Conservation (phyloP, 2,797 vertebrate species). For the Serranus cabrilla region DNA sequence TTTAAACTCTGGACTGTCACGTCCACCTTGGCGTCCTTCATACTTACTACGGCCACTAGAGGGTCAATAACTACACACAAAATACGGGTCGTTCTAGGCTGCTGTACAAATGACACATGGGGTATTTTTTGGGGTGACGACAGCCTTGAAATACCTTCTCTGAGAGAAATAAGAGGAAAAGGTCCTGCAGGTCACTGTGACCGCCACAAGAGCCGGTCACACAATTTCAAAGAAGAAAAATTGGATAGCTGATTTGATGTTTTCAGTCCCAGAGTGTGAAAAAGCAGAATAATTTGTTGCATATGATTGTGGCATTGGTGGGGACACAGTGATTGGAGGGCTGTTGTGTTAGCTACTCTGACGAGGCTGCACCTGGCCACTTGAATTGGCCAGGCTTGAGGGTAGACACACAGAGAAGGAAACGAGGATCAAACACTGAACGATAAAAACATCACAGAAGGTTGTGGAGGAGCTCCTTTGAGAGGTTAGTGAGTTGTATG, state of each 20-base stretch:
- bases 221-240: conserved; percentile 37
- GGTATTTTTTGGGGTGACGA: not conserved
- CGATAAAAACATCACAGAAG: conserved; percentile 62
- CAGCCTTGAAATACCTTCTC: conserved; percentile 20
- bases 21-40: no score
- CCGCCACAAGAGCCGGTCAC: not conserved
- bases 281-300: conserved; percentile 58
- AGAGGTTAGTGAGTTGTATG: conserved; percentile 13
- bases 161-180: conserved; percentile 6
- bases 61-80: no score
- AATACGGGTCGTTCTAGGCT: no score
- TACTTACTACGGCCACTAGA: no score
- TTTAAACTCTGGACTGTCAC: no score
- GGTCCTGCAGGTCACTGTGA: not conserved
- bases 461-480: conserved; percentile 42
- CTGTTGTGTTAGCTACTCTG: conserved; percentile 54
- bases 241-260: conserved; percentile 43
- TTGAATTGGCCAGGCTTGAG: conserved; percentile 56
- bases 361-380: conserved; percentile 76
- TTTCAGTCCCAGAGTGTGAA: conserved; percentile 51
- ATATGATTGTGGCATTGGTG: conserved; percentile 51
- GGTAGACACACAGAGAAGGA: conserved; percentile 38
- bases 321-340: conserved; percentile 50
- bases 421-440: conserved; percentile 68
- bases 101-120: conserved; percentile 1